Evolutionary conservation across 1,140 invertebrate genomes (phyloP).

Genomic region (Atta texana): DNA sequence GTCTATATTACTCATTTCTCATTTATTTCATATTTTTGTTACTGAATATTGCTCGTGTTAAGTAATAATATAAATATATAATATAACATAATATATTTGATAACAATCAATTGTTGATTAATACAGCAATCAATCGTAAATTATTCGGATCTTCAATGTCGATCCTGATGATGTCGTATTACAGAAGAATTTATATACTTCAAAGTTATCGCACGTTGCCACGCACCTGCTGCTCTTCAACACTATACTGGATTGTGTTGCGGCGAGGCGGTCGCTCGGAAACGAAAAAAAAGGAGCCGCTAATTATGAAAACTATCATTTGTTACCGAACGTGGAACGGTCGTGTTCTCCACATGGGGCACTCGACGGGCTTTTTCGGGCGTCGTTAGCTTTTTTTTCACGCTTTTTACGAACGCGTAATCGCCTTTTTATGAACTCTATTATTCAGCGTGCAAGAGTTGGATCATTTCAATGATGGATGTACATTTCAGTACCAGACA

Average conservation of each 20-base stretch:
- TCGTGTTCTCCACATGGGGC: slow-evolving; percentile 36
- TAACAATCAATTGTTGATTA: background rate
- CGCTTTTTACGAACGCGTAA: slow-evolving; percentile 35
- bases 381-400: slow-evolving; percentile 40
- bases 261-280: slow-evolving; percentile 32
- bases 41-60: too few species aligned
- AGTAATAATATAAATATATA: too few species aligned
- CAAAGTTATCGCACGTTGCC: background rate
- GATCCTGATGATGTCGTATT: background rate
- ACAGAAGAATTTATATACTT: slow-evolving; percentile 19
- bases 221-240: slow-evolving; percentile 41
- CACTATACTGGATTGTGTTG: slow-evolving; percentile 17
- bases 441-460: slow-evolving; percentile 20
- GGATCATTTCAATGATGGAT: slow-evolving; percentile 12
- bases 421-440: slow-evolving; percentile 40
- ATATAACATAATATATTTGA: too few species aligned
- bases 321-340: slow-evolving; percentile 57
- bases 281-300: slow-evolving; percentile 60
- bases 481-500: slow-evolving; percentile 8
- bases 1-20: too few species aligned
- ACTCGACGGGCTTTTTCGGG: slow-evolving; percentile 28
- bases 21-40: too few species aligned
- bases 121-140: background rate
- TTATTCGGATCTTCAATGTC: background rate
- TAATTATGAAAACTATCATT: slow-evolving; percentile 71